Evolutionary conservation across 2,113 vertebrate genomes (phyloP).

Genomic region (Gallinago paraguaiae): DNA sequence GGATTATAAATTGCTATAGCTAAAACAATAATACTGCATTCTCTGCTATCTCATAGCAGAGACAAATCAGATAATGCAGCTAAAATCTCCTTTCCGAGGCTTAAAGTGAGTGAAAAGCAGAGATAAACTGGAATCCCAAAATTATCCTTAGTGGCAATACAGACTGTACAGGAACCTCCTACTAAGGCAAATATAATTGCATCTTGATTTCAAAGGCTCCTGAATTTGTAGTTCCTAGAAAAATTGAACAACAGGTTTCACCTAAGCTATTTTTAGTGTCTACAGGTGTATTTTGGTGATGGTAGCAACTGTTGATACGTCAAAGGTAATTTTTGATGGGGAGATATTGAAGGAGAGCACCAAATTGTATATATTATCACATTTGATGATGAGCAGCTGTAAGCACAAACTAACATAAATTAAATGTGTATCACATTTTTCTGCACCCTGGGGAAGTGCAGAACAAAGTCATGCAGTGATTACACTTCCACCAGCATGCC

Average conservation of each 20-base stretch:
- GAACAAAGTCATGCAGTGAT: conserved; percentile 60
- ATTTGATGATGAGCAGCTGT: conserved; percentile 57
- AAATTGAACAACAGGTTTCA: conserved; percentile 21
- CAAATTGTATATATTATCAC: conserved; percentile 60
- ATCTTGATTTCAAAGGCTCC: conserved; percentile 23
- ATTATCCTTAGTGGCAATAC: not conserved
- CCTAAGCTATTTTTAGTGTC: conserved; percentile 32
- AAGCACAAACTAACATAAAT: conserved; percentile 69
- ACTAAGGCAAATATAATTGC: not conserved
- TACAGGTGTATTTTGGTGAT: conserved; percentile 44
- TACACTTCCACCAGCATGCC: conserved; percentile 58
- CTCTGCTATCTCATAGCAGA: not conserved
- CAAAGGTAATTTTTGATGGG: conserved; percentile 51
- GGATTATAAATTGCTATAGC: conserved; percentile 13
- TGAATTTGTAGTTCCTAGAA: conserved; percentile 37
- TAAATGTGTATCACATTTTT: conserved; percentile 60
- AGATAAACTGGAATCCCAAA: conserved; percentile 1
- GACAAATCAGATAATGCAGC: conserved; percentile 30
- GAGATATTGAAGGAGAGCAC: conserved; percentile 13
- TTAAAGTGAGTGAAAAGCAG: conserved; percentile 7
- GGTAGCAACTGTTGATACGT: conserved; percentile 25
- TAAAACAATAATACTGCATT: conserved; percentile 34
- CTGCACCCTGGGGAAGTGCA: conserved; percentile 42
- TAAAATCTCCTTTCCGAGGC: conserved; percentile 12
- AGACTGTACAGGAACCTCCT: not conserved